A percentile compares a stretch with the other conserved stretches of the same genome.
These are phyloP conservation scores for Phylloscopus whistleri DNA, from an alignment of 2,113 vertebrate species.

Conservation along the genomic window DNA sequence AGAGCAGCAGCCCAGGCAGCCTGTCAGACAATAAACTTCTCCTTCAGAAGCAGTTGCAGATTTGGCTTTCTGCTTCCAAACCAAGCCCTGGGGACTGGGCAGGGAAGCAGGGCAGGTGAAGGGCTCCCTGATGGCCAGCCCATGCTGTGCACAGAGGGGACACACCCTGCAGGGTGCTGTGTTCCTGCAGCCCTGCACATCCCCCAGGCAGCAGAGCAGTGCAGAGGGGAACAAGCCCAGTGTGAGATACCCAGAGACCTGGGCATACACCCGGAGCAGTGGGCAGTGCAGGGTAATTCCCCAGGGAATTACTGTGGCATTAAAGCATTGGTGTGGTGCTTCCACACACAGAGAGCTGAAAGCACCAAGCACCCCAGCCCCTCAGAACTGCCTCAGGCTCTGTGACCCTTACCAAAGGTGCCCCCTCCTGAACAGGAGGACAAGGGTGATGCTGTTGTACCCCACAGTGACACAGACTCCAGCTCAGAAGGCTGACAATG, in stretches of 20 bases:
- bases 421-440: background rate
- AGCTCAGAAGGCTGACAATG: too few species aligned
- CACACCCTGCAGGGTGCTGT: background rate
- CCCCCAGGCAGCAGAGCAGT: background rate
- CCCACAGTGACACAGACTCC: too few species aligned
- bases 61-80: background rate
- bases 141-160: background rate
- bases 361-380: too few species aligned
- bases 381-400: background rate
- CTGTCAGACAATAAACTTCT: background rate
- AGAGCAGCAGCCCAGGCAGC: background rate
- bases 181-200: background rate
- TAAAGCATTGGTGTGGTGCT: background rate
- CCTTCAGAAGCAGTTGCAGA: background rate
- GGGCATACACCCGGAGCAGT: background rate
- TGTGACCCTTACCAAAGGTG: background rate
- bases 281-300: background rate
- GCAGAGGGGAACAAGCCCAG: background rate
- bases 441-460: too few species aligned
- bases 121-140: accelerated
- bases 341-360: background rate
- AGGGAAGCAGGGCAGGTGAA: background rate
- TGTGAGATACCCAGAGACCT: background rate
- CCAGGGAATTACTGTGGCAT: background rate
- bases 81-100: accelerated